These are phyloP conservation scores for Malthinus seriepunctatus DNA, from an alignment of 2,888 invertebrate genomes.

Conservation along the genomic window DNA sequence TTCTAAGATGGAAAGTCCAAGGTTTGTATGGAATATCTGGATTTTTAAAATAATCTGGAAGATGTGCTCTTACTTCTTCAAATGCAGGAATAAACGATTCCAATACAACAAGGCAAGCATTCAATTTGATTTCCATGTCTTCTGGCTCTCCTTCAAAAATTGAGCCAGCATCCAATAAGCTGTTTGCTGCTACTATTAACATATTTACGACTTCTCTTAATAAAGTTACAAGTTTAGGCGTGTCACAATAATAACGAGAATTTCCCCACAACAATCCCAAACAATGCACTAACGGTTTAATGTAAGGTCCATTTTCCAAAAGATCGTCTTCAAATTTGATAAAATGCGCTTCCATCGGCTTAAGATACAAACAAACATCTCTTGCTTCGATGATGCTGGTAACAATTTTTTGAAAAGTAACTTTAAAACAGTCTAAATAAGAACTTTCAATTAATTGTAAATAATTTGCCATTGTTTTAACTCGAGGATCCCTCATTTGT, in stretches of 20 bases:
- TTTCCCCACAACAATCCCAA: slow-evolving; percentile 85
- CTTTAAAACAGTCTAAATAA: slow-evolving; percentile 76
- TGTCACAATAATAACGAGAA: slow-evolving; percentile 60
- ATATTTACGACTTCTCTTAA: slow-evolving; percentile 81
- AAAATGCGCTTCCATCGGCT: slow-evolving; percentile 72
- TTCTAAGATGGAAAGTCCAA: slow-evolving; percentile 76
- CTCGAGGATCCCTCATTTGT: slow-evolving; percentile 80
- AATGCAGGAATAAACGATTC: slow-evolving; percentile 51
- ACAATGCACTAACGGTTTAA: slow-evolving; percentile 76
- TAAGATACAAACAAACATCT: slow-evolving; percentile 79
- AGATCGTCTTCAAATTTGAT: slow-evolving; percentile 75
- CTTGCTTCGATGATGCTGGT: slow-evolving; percentile 81
- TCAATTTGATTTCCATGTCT: slow-evolving; percentile 46
- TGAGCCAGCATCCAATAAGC: slow-evolving; percentile 74
- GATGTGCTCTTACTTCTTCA: slow-evolving; percentile 55
- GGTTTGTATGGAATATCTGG: slow-evolving; percentile 62
- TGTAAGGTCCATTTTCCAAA: slow-evolving; percentile 60
- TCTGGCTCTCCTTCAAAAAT: slow-evolving; percentile 82
- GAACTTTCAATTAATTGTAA: slow-evolving; percentile 76
- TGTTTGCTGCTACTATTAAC: slow-evolving; percentile 73
- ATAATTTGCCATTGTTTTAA: slow-evolving; percentile 77
- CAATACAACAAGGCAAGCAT: slow-evolving; percentile 41
- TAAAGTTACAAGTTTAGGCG: slow-evolving; percentile 68
- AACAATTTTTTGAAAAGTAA: slow-evolving; percentile 77
- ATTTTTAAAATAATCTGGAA: slow-evolving; percentile 52